Percentiles rank a stretch among this genome's conserved stretches.
phyloP scores from a whole-genome alignment of 2,797 vertebrate species.

The Hippoglossus hippoglossus region DNA sequence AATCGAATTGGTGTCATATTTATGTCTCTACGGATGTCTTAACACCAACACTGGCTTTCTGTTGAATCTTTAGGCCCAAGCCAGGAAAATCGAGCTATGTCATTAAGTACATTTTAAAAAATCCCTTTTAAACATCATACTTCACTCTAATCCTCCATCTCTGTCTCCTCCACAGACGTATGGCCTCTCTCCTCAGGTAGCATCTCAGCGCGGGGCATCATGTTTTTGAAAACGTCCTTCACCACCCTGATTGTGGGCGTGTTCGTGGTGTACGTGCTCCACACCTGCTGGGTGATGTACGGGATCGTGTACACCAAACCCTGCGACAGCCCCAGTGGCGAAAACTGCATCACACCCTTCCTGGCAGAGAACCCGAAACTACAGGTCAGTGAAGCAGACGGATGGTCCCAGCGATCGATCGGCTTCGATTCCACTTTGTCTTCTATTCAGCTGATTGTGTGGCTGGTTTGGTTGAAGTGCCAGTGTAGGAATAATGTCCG shows the following conservation, averaged over 20 bases:
- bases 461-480: too few species aligned
- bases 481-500: background rate
- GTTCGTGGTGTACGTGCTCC: conserved; percentile 94
- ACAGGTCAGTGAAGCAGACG: conserved; percentile 83
- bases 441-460: background rate
- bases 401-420: background rate
- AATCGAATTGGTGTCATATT: too few species aligned
- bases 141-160: background rate
- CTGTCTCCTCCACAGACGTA: conserved; percentile 49
- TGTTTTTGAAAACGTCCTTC: conserved; percentile 90
- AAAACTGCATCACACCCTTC: conserved; percentile 90
- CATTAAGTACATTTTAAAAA: too few species aligned
- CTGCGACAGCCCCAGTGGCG: conserved; percentile 80
- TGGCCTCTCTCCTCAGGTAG: conserved; percentile 64
- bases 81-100: too few species aligned
- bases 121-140: background rate
- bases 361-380: conserved; percentile 89
- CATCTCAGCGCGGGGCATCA: conserved; percentile 38
- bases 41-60: too few species aligned
- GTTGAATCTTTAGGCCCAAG: too few species aligned
- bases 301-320: conserved; percentile 97
- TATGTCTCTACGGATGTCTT: too few species aligned
- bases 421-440: background rate
- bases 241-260: conserved; percentile 93
- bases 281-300: conserved; percentile 99